These are phyloP conservation scores for Blomia tropicalis DNA, from an alignment of 2,888 invertebrate species.

Conservation along the genomic window DNA sequence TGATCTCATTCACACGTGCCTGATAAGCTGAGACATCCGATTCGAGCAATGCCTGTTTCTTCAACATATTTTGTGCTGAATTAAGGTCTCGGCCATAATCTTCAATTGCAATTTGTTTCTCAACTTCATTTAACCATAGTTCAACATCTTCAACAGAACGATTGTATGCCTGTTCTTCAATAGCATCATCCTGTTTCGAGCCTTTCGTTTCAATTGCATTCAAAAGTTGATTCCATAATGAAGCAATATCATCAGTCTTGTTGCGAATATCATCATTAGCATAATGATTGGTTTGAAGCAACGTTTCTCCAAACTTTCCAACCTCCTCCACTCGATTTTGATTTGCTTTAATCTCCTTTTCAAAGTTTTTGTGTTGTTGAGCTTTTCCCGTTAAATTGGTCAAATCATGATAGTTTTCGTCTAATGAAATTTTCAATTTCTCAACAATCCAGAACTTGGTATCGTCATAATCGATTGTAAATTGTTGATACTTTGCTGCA, in stretches of 20 bases:
- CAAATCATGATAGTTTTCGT: slow-evolving; percentile 86
- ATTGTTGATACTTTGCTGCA: slow-evolving; percentile 89
- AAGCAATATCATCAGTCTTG: slow-evolving; percentile 73
- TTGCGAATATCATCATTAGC: slow-evolving; percentile 48
- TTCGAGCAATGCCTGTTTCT: slow-evolving; percentile 90
- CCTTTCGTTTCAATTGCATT: slow-evolving; percentile 61
- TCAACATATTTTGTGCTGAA: slow-evolving; percentile 88
- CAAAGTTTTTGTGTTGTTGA: slow-evolving; percentile 96
- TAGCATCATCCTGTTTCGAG: slow-evolving; percentile 8
- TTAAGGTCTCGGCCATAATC: slow-evolving; percentile 68
- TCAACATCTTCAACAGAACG: slow-evolving; percentile 95
- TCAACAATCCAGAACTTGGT: slow-evolving; percentile 99
- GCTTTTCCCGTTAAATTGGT: slow-evolving; percentile 95
- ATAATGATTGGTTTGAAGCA: slow-evolving; percentile 77
- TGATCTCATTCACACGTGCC: slow-evolving; percentile 82
- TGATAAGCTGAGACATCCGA: slow-evolving; percentile 90
- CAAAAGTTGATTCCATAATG: slow-evolving; percentile 74
- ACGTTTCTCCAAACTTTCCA: slow-evolving; percentile 54
- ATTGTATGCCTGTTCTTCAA: slow-evolving; percentile 83
- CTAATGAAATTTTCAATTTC: slow-evolving; percentile 88
- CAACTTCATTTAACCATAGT: slow-evolving; percentile 88
- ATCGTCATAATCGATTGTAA: slow-evolving; percentile 95
- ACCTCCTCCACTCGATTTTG: slow-evolving; percentile 89
- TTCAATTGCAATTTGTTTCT: slow-evolving; percentile 80
- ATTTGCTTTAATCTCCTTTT: slow-evolving; percentile 92